Conservation (phyloP, 1,140 invertebrate genomes). For the Fopius arisanus region DNA sequence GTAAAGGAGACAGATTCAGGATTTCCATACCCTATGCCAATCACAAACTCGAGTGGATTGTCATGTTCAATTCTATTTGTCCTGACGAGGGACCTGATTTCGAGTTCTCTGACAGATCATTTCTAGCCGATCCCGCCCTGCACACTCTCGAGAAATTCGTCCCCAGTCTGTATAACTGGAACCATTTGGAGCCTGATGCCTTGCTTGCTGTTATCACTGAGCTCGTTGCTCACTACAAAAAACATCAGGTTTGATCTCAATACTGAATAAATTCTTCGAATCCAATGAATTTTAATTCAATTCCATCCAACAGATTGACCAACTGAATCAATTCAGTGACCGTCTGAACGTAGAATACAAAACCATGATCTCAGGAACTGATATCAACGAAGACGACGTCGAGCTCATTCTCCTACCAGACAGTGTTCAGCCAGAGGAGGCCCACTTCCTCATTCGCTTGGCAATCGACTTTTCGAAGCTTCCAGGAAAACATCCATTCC, state of each 20-base stretch:
- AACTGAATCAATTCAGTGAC: slow-evolving; percentile 28
- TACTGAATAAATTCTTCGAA: neutral
- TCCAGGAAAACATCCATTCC: slow-evolving; percentile 32
- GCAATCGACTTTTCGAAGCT: slow-evolving; percentile 51
- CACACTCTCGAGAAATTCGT: slow-evolving; percentile 60
- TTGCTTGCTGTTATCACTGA: slow-evolving; percentile 44
- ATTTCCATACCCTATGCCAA: slow-evolving; percentile 48
- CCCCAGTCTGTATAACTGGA: slow-evolving; percentile 69
- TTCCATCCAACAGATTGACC: slow-evolving; percentile 15
- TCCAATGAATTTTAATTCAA: neutral
- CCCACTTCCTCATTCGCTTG: slow-evolving; percentile 51
- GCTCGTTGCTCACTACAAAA: slow-evolving; percentile 65
- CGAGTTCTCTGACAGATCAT: slow-evolving; percentile 65
- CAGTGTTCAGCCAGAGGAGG: slow-evolving; percentile 42
- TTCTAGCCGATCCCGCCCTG: slow-evolving; percentile 62
- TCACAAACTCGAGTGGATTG: slow-evolving; percentile 42
- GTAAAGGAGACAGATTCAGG: slow-evolving; percentile 46
- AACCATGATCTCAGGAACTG: slow-evolving; percentile 39
- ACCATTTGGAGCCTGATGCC: slow-evolving; percentile 58
- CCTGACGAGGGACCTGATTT: slow-evolving; percentile 52
- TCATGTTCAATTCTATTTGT: slow-evolving; percentile 43
- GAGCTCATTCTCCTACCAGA: slow-evolving; percentile 49
- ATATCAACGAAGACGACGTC: slow-evolving; percentile 47
- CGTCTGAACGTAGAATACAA: slow-evolving; percentile 48
- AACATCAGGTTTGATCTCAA: slow-evolving; percentile 65